These are phyloP conservation scores for Atlantisia rogersi DNA, from an alignment of 2,113 vertebrate species.

Conservation along the genomic window DNA sequence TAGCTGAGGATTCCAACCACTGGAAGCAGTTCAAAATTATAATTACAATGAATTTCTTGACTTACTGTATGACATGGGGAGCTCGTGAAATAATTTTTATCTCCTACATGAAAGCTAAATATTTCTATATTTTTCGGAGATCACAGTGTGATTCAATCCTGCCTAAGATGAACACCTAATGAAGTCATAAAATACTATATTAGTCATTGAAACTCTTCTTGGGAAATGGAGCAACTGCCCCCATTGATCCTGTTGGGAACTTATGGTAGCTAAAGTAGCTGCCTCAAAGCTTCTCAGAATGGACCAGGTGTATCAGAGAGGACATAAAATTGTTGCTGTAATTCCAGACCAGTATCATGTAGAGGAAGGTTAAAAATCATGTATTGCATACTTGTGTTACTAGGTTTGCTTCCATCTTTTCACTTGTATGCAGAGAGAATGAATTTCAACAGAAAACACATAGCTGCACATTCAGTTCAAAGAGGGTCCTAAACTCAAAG, in stretches of 20 bases:
- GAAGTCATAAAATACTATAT: neutral
- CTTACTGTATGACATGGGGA: neutral
- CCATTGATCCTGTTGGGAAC: too few relatives aligned
- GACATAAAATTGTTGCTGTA: neutral
- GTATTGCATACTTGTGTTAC: neutral
- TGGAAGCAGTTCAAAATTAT: neutral
- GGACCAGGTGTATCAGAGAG: neutral
- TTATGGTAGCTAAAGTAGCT: neutral
- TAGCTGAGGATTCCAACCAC: neutral
- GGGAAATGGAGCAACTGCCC: accelerated
- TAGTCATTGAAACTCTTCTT: neutral
- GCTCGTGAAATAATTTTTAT: neutral
- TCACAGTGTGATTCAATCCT: neutral
- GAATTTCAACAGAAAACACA: neutral
- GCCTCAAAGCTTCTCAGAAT: neutral
- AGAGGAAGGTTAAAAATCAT: neutral
- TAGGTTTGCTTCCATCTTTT: neutral
- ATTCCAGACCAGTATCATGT: neutral
- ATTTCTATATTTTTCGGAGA: neutral
- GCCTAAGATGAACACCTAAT: neutral
- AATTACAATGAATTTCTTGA: neutral
- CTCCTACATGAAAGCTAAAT: neutral
- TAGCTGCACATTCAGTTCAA: neutral
- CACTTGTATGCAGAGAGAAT: neutral
- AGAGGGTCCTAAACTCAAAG: neutral